Conservation (phyloP, 2,797 vertebrate species). For the Sebastes nivosus region DNA sequence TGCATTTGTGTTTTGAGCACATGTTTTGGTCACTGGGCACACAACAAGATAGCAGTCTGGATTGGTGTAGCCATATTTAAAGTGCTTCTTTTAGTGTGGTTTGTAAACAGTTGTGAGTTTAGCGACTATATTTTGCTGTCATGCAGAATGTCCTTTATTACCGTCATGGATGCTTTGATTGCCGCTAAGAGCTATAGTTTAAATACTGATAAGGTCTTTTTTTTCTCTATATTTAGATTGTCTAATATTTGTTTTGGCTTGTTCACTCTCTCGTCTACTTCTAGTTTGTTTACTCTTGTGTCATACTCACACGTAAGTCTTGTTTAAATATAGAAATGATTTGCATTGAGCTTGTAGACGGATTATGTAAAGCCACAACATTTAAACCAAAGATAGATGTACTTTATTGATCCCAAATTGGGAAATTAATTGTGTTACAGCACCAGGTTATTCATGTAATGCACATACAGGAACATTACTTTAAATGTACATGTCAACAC, state of each 20-base stretch:
- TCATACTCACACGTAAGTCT: not conserved
- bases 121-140: no score
- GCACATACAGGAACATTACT: no score
- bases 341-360: not conserved
- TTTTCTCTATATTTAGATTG: not conserved
- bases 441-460: accelerated
- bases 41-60: not conserved
- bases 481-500: accelerated
- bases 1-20: not conserved
- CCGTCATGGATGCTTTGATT: no score
- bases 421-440: no score
- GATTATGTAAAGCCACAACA: not conserved
- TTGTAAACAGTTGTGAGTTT: not conserved
- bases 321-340: not conserved
- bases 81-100: not conserved
- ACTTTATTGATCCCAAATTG: no score
- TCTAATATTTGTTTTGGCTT: not conserved
- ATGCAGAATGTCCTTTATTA: not conserved
- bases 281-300: not conserved
- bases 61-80: not conserved
- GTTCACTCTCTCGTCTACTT: not conserved
- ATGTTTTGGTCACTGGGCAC: not conserved
- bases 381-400: no score
- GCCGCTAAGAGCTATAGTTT: no score
- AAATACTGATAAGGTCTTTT: no score